Percentiles rank a stretch among this genome's conserved stretches.
Conservation (phyloP, 2,888 invertebrate genomes). For the Bellardia bayeri region DNA sequence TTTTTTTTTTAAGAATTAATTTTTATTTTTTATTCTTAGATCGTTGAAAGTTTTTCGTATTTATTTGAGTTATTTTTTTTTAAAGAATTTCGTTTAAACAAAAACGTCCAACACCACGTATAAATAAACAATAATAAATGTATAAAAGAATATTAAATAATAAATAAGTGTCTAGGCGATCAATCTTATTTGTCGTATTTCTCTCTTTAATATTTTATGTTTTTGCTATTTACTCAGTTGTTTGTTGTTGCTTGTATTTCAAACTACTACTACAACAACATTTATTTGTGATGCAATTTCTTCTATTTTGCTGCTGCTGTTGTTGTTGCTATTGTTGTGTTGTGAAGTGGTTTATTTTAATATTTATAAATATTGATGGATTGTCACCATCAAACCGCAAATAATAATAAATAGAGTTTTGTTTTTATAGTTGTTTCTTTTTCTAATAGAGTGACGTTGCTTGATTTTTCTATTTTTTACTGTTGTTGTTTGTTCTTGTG, state of each 20-base stretch:
- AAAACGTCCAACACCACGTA: slow-evolving; percentile 39
- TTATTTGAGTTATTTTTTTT: slow-evolving; percentile 34
- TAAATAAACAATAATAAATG: slow-evolving; percentile 21
- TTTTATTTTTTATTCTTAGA: slow-evolving; percentile 23
- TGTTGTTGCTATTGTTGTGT: background rate
- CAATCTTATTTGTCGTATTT: slow-evolving; percentile 28
- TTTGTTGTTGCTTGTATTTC: slow-evolving; percentile 29
- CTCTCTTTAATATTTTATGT: background rate
- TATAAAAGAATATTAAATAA: slow-evolving; percentile 37
- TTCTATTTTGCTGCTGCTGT: slow-evolving; percentile 26
- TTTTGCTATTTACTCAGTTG: slow-evolving; percentile 3
- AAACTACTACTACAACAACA: slow-evolving; percentile 2
- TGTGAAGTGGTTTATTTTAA: background rate
- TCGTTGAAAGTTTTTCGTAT: slow-evolving; percentile 57
- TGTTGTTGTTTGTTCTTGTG: slow-evolving; percentile 3
- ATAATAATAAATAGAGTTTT: background rate
- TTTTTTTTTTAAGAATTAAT: slow-evolving; percentile 5
- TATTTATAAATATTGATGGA: slow-evolving; percentile 1
- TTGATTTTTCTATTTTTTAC: slow-evolving; percentile 25
- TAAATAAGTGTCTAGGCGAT: slow-evolving; percentile 42
- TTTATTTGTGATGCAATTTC: slow-evolving; percentile 61
- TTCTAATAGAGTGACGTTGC: slow-evolving; percentile 38
- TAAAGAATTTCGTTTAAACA: slow-evolving; percentile 47
- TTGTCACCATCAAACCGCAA: slow-evolving; percentile 42
- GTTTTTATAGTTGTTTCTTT: slow-evolving; percentile 5